These are phyloP conservation scores for Protosalanx chinensis DNA, from an alignment of 2,797 vertebrate species.

Conservation along the genomic window DNA sequence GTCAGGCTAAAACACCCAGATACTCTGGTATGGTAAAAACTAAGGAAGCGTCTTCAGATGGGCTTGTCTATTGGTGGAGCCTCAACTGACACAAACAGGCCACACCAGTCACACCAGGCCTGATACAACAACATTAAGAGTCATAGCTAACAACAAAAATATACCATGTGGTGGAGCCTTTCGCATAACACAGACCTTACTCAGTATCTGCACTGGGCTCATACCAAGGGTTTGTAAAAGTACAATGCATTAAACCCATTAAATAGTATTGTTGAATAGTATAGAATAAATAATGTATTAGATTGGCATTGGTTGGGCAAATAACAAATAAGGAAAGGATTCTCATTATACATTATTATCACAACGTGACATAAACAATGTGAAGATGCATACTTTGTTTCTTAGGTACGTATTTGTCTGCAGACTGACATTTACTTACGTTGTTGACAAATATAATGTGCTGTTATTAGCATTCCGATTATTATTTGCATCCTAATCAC, in stretches of 20 bases:
- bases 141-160: not conserved
- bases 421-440: slow-evolving; percentile 27
- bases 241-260: too few species aligned
- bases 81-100: slow-evolving; percentile 47
- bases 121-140: slow-evolving; percentile 40
- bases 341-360: too few species aligned
- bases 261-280: too few species aligned
- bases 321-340: too few species aligned
- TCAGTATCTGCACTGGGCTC: too few species aligned
- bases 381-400: slow-evolving; percentile 35
- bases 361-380: not conserved
- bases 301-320: too few species aligned
- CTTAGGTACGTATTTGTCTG: slow-evolving; percentile 39
- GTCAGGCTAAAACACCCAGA: slow-evolving; percentile 13
- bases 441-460: not conserved
- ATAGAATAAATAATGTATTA: too few species aligned
- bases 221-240: too few species aligned
- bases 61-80: slow-evolving; percentile 41
- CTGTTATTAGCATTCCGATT: not conserved
- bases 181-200: too few species aligned
- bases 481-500: not conserved
- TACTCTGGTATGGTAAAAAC: slow-evolving; percentile 29
- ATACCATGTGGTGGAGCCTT: not conserved
- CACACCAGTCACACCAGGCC: slow-evolving; percentile 58
- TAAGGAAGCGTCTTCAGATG: slow-evolving; percentile 17